Percentiles rank a stretch among this genome's conserved stretches.
These are phyloP conservation scores for Branchipolynoe longqiensis DNA, from an alignment of 2,888 invertebrate genomes.

Conservation along the genomic window DNA sequence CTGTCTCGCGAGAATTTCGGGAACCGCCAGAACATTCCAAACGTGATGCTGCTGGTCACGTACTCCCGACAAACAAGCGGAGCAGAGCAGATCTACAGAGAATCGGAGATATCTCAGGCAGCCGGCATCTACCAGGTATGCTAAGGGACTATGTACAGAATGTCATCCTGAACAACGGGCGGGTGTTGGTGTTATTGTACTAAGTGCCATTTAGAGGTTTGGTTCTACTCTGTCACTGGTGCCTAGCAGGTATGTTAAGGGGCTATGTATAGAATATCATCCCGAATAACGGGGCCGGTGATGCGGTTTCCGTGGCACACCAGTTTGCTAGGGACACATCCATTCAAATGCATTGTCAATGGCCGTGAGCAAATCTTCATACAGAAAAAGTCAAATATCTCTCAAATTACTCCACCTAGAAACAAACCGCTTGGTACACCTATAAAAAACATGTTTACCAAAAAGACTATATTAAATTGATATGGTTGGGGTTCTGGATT, in stretches of 20 bases:
- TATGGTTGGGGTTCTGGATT: too few relatives aligned
- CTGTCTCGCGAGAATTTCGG: not conserved
- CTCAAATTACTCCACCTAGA: too few relatives aligned
- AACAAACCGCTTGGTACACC: too few relatives aligned
- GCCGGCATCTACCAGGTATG: slow-evolving; percentile 32
- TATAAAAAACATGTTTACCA: too few relatives aligned
- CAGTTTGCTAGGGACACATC: too few relatives aligned
- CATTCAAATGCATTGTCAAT: too few relatives aligned
- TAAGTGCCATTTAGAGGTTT: not conserved
- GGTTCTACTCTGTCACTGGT: not conserved
- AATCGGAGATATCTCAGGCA: not conserved
- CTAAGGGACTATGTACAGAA: not conserved
- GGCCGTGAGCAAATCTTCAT: too few relatives aligned
- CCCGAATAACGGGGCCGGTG: not conserved
- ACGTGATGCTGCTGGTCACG: slow-evolving; percentile 23
- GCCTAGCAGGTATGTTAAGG: not conserved
- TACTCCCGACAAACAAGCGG: not conserved
- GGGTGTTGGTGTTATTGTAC: not conserved
- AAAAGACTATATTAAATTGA: too few relatives aligned
- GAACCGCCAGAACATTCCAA: not conserved
- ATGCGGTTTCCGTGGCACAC: too few relatives aligned
- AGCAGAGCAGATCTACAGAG: not conserved
- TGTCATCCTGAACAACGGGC: not conserved
- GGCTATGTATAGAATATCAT: not conserved
- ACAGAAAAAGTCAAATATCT: too few relatives aligned